These are phyloP conservation scores for Connochaetes taurinus DNA, from an alignment of 2,113 vertebrate genomes.

Conservation along the genomic window DNA sequence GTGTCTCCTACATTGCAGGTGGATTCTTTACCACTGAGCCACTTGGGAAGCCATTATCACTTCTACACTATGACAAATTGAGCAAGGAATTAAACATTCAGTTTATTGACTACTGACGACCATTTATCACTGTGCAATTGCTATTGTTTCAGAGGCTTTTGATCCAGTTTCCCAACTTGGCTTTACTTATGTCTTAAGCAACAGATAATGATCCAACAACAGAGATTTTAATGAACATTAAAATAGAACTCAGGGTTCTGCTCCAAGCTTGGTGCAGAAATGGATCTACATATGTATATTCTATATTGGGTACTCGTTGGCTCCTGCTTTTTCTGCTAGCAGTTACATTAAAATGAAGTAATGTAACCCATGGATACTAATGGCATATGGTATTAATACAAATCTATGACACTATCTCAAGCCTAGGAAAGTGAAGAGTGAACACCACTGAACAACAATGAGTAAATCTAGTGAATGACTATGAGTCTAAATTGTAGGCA, in stretches of 20 bases:
- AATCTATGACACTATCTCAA: not conserved
- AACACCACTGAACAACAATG: not conserved
- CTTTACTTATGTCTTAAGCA: conserved; percentile 29
- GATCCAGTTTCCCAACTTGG: not conserved
- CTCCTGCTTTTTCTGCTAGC: not conserved
- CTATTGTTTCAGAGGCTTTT: not conserved
- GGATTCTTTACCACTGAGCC: not conserved
- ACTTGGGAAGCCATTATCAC: not conserved
- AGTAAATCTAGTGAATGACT: conserved; percentile 35
- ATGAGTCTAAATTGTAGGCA: conserved; percentile 9
- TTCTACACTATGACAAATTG: not conserved
- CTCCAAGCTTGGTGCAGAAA: not conserved
- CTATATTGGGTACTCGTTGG: not conserved
- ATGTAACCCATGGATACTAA: conserved; percentile 16
- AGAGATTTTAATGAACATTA: conserved; percentile 34
- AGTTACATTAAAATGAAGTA: conserved; percentile 32
- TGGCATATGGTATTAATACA: not conserved
- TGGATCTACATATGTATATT: not conserved
- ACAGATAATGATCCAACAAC: conserved; percentile 13
- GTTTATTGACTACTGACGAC: not conserved
- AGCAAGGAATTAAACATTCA: not conserved
- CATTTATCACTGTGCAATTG: not conserved
- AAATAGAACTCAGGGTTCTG: conserved; percentile 28
- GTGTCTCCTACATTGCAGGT: not conserved
- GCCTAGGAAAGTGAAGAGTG: conserved; percentile 25